phyloP scores from a whole-genome alignment of 2,797 vertebrate genomes.

The Darevskia nairensis region DNA sequence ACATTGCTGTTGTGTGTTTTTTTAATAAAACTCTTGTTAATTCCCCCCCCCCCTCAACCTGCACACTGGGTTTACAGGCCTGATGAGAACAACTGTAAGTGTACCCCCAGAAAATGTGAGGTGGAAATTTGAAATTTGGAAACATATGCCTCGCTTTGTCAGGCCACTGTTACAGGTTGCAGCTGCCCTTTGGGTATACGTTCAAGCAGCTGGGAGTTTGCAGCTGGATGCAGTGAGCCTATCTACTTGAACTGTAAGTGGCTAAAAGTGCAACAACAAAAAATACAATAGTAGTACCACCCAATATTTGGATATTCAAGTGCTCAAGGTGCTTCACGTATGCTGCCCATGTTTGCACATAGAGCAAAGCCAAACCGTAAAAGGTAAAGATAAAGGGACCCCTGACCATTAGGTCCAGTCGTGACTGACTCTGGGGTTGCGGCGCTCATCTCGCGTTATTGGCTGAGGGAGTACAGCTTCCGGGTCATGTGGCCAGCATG shows the following conservation, averaged over 20 bases:
- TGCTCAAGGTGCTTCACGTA: not conserved
- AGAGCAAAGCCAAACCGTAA: too few relatives aligned
- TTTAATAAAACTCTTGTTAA: not conserved
- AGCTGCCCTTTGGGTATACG: not conserved
- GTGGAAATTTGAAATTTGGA: not conserved
- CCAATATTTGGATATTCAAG: not conserved
- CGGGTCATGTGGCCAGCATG: too few relatives aligned
- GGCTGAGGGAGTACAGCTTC: too few relatives aligned
- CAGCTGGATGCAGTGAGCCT: not conserved
- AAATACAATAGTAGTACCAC: not conserved
- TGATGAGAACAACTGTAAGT: not conserved
- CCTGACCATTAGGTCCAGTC: too few relatives aligned
- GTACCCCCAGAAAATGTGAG: not conserved
- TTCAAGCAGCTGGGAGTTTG: not conserved
- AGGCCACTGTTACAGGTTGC: too few relatives aligned
- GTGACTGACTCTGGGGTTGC: too few relatives aligned
- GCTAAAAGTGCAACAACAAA: not conserved
- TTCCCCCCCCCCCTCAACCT: rapidly evolving
- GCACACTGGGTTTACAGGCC: not conserved
- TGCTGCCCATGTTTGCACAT: not conserved
- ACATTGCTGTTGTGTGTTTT: not conserved
- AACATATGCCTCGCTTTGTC: not conserved
- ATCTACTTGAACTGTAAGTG: not conserved
- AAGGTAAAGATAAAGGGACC: too few relatives aligned
- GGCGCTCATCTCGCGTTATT: too few relatives aligned